phyloP scores from a whole-genome alignment of 2,113 vertebrate genomes.

The Amia ocellicauda region DNA sequence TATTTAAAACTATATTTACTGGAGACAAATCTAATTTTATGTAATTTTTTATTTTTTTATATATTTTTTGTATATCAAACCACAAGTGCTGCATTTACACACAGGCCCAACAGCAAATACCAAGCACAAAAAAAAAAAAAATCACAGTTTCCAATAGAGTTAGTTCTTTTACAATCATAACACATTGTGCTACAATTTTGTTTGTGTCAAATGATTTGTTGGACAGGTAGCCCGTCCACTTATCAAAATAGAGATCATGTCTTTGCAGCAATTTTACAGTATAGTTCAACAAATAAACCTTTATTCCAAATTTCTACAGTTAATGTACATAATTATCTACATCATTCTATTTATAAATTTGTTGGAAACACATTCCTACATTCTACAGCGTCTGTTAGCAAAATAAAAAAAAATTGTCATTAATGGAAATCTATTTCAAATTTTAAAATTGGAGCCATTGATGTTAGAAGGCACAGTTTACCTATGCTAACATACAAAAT shows the following conservation, averaged over 20 bases:
- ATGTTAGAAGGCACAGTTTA: slow-evolving; percentile 24
- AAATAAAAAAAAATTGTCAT: slow-evolving; percentile 36
- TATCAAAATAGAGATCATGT: slow-evolving; percentile 28
- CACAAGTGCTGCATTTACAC: slow-evolving; percentile 42
- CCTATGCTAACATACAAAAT: slow-evolving; percentile 7
- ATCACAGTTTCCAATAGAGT: slow-evolving; percentile 56
- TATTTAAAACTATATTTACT: slow-evolving; percentile 77
- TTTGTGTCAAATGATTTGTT: slow-evolving; percentile 47
- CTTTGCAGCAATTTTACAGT: slow-evolving; percentile 56
- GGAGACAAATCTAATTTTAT: slow-evolving; percentile 68
- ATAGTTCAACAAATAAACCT: slow-evolving; percentile 49
- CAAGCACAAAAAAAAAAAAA: slow-evolving; percentile 5
- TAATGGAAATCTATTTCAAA: slow-evolving; percentile 14
- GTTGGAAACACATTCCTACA: slow-evolving; percentile 55
- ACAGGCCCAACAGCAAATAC: slow-evolving; percentile 41
- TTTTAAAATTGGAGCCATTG: slow-evolving; percentile 13
- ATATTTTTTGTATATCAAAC: slow-evolving; percentile 46
- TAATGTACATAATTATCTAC: slow-evolving; percentile 64
- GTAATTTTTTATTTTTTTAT: slow-evolving; percentile 5
- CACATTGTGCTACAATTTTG: slow-evolving; percentile 46
- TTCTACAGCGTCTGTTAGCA: slow-evolving; percentile 63
- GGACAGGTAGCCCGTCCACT: slow-evolving; percentile 50
- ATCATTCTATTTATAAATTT: slow-evolving; percentile 66
- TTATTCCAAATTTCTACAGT: slow-evolving; percentile 65
- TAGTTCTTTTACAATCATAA: slow-evolving; percentile 63